Percentiles rank a stretch among this genome's conserved stretches.
These are phyloP conservation scores for Acanthaster planci DNA, from an alignment of 35 echinoderm and acorn worm genomes.

Conservation along the genomic window DNA sequence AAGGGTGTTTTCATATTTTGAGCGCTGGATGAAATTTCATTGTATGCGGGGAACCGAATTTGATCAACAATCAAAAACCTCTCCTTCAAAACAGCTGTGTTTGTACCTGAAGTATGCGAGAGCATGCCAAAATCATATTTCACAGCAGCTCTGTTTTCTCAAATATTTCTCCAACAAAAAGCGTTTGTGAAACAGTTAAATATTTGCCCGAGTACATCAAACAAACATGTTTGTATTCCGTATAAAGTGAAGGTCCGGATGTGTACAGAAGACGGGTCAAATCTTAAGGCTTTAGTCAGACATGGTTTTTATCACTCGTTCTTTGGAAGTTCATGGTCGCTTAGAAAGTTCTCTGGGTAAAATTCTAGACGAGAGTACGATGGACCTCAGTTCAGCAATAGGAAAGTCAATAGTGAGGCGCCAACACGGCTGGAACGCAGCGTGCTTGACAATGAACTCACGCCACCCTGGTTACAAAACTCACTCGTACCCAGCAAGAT, in stretches of 20 bases:
- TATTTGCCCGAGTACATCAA: constrained; percentile 15
- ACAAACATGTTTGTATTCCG: constrained; percentile 14
- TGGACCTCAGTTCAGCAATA: constrained; percentile 23
- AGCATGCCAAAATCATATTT: constrained; percentile 15
- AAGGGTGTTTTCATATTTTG: not conserved
- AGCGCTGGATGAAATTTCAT: not conserved
- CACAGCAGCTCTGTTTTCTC: not conserved
- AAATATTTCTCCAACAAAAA: not conserved
- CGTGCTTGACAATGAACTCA: constrained; percentile 15
- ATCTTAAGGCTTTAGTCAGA: constrained; percentile 14
- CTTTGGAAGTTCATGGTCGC: constrained; percentile 25
- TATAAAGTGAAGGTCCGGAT: constrained; percentile 7
- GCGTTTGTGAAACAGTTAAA: constrained; percentile 15
- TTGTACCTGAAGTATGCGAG: not conserved
- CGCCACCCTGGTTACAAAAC: constrained; percentile 18
- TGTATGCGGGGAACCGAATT: not conserved
- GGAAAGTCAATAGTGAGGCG: constrained; percentile 23
- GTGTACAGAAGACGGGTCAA: constrained; percentile 17
- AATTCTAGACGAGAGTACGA: constrained; percentile 28
- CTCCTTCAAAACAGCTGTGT: not conserved
- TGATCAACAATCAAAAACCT: not conserved
- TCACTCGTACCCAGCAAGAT: not conserved
- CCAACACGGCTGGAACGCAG: constrained; percentile 9
- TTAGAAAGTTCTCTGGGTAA: constrained; percentile 22
- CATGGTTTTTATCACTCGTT: constrained; percentile 16